Evolutionary conservation across 2,888 invertebrate genomes (phyloP).

Genomic region (Diarsia brunnea): DNA sequence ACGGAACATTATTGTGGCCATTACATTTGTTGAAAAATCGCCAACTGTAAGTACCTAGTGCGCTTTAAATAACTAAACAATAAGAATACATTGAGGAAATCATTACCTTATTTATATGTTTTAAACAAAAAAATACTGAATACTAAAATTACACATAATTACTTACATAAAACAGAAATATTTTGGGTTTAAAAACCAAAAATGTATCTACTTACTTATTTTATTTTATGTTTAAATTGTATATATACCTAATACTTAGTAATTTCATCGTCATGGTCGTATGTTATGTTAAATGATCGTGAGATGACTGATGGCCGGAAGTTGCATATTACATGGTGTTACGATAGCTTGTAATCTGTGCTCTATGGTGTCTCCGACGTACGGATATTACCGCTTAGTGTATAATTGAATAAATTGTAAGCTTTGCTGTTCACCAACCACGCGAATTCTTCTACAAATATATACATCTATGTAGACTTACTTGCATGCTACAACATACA

Average conservation of each 20-base stretch:
- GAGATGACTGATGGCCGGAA: conserved; percentile 40
- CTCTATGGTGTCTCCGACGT: conserved; percentile 2
- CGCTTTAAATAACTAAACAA: conserved; percentile 25
- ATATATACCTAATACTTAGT: background rate
- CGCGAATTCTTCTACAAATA: conserved; percentile 24
- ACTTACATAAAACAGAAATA: background rate
- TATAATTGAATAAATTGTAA: conserved; percentile 26
- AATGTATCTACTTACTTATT: background rate
- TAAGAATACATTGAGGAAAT: conserved; percentile 27
- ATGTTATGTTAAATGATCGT: conserved; percentile 4
- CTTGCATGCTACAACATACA: background rate
- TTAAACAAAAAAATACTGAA: conserved; percentile 5
- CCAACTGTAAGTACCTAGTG: conserved; percentile 22
- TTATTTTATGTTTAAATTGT: background rate
- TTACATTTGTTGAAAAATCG: conserved; percentile 21
- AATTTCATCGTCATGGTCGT: background rate
- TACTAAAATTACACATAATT: conserved; percentile 4
- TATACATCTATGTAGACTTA: background rate
- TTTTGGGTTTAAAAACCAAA: background rate
- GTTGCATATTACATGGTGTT: conserved; percentile 29
- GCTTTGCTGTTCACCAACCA: conserved; percentile 14
- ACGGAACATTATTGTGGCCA: background rate
- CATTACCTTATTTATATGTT: conserved; percentile 1
- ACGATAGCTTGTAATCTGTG: conserved; percentile 16
- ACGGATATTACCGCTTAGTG: conserved; percentile 26